phyloP scores from a whole-genome alignment of 2,113 vertebrate species.

The Petaurus breviceps region DNA sequence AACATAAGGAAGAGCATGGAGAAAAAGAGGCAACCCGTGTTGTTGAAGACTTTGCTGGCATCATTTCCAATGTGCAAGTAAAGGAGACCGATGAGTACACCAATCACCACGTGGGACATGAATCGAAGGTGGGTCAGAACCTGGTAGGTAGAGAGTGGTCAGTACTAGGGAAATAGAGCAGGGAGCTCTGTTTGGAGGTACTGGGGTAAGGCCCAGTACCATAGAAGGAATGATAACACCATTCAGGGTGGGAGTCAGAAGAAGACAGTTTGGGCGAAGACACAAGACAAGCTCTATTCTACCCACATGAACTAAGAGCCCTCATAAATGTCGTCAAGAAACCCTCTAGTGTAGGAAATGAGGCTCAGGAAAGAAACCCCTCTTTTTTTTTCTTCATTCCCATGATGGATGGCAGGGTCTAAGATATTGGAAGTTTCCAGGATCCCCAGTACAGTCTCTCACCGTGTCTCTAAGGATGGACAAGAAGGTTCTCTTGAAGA shows the following conservation, averaged over 20 bases:
- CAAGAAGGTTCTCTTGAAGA: slow-evolving; percentile 96
- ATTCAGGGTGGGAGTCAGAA: neutral
- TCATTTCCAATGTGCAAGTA: slow-evolving; percentile 98
- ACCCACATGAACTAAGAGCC: neutral
- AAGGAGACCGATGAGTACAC: slow-evolving; percentile 96
- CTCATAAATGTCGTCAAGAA: neutral
- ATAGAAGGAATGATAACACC: neutral
- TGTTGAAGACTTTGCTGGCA: slow-evolving; percentile 98
- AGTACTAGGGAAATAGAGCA: neutral
- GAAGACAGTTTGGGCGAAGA: neutral
- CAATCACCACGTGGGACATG: slow-evolving; percentile 95
- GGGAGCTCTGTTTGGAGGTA: neutral
- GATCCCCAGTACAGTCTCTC: slow-evolving; percentile 61
- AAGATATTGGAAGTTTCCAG: neutral
- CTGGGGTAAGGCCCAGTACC: neutral
- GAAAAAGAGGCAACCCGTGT: slow-evolving; percentile 99
- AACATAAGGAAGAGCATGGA: slow-evolving; percentile 99
- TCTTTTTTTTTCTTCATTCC: neutral
- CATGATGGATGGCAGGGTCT: neutral
- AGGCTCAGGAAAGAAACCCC: neutral
- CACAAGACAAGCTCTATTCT: neutral
- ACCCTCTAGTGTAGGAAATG: neutral
- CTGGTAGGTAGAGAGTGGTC: slow-evolving; percentile 77
- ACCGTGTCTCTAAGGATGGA: slow-evolving; percentile 97
- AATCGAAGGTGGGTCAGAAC: slow-evolving; percentile 97